A percentile compares a stretch with the other conserved stretches of the same genome.
phyloP scores from a whole-genome alignment of 1,140 invertebrate genomes.

The Drosophila nasuta region DNA sequence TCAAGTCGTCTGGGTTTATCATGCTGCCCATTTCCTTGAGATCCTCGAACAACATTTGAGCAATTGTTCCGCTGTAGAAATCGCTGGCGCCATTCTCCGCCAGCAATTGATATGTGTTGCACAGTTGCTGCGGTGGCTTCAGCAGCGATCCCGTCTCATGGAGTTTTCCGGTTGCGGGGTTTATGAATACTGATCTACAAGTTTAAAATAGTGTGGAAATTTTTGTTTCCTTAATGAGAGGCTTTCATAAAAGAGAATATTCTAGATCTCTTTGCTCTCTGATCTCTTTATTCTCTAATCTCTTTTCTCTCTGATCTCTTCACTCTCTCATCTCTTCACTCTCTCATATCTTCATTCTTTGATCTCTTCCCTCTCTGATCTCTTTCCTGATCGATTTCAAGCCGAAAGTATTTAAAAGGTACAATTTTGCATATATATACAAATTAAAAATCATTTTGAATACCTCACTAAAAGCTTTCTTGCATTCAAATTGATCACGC shows the following conservation, averaged over 20 bases:
- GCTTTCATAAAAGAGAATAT: neutral
- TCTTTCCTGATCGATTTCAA: too few species aligned
- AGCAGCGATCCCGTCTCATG: neutral
- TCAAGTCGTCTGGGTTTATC: conserved; percentile 90
- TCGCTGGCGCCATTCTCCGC: conserved; percentile 89
- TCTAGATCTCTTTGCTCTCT: too few species aligned
- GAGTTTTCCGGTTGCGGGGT: neutral
- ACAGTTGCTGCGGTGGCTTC: conserved; percentile 87
- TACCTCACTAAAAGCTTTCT: too few species aligned
- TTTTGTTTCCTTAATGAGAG: neutral
- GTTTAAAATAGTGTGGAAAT: neutral
- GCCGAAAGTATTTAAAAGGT: too few species aligned
- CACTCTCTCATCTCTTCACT: too few species aligned
- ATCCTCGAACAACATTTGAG: conserved; percentile 89
- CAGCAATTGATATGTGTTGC: conserved; percentile 89
- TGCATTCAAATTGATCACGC: too few species aligned
- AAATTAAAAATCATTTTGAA: too few species aligned
- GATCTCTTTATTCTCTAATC: too few species aligned
- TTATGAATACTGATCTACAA: neutral
- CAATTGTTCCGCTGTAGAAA: conserved; percentile 91
- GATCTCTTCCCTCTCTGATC: too few species aligned
- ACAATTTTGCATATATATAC: too few species aligned
- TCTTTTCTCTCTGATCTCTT: too few species aligned
- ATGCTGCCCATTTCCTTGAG: conserved; percentile 89
- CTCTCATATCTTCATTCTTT: too few species aligned